Evolutionary conservation across 2,113 vertebrate genomes (phyloP).

Genomic region (Myrmecophaga tridactyla): DNA sequence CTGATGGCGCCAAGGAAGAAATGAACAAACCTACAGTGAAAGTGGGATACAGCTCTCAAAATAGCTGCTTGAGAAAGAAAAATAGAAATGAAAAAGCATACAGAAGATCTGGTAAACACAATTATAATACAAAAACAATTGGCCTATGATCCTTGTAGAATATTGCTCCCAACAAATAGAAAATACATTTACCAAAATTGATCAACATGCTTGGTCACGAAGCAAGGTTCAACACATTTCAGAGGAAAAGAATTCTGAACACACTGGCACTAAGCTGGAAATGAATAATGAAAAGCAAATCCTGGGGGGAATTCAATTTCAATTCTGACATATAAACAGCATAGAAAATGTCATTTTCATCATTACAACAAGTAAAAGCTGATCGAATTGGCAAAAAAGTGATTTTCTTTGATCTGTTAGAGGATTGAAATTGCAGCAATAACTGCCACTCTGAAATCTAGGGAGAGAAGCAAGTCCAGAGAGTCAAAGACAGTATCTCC

Average conservation of each 20-base stretch:
- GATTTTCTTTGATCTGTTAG: too few relatives aligned
- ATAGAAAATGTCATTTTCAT: not conserved
- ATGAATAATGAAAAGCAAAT: not conserved
- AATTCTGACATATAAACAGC: not conserved
- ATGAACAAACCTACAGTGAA: not conserved
- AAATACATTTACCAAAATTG: not conserved
- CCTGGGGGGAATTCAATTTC: not conserved
- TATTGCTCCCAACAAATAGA: not conserved
- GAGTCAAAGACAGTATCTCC: not conserved
- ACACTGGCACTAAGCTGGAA: not conserved
- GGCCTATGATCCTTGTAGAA: not conserved
- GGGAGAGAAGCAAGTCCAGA: not conserved
- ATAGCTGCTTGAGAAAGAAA: not conserved
- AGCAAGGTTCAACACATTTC: too few relatives aligned
- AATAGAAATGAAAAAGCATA: not conserved
- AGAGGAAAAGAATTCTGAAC: not conserved
- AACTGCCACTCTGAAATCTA: not conserved
- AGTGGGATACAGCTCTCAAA: not conserved
- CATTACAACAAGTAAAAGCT: not conserved
- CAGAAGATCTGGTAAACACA: not conserved
- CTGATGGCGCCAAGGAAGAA: not conserved
- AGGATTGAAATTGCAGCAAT: not conserved
- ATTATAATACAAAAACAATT: not conserved
- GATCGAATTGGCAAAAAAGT: not conserved
- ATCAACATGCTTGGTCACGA: not conserved